phyloP scores from a whole-genome alignment of 2,888 invertebrate species.

The Megaustenia siamemsis region DNA sequence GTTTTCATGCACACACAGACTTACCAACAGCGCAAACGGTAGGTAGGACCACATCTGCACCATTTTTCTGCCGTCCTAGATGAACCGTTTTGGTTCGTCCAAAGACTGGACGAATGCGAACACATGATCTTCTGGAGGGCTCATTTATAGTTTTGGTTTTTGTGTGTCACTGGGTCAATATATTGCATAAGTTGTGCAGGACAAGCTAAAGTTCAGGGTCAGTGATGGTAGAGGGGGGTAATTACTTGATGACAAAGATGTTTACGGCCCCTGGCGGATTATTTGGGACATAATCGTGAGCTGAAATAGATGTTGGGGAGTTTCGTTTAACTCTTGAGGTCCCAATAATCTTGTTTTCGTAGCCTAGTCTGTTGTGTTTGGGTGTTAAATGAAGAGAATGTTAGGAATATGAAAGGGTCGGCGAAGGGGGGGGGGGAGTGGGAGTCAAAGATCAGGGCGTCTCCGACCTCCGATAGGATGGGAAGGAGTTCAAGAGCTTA shows the following conservation, averaged over 20 bases:
- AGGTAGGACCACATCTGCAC: neutral
- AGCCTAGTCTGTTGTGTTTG: neutral
- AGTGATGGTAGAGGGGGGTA: neutral
- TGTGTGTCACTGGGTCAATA: constrained; percentile 17
- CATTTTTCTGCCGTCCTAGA: neutral
- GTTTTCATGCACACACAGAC: constrained; percentile 47
- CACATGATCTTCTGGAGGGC: too few relatives aligned
- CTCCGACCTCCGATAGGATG: too few relatives aligned
- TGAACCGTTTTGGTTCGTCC: neutral
- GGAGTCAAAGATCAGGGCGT: too few relatives aligned
- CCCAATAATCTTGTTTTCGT: too few relatives aligned
- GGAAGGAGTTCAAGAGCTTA: too few relatives aligned
- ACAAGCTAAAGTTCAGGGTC: neutral
- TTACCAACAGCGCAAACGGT: neutral
- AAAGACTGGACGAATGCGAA: constrained; percentile 10
- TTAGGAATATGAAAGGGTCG: too few relatives aligned
- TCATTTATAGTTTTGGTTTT: neutral
- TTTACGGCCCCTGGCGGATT: neutral
- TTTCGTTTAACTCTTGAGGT: too few relatives aligned
- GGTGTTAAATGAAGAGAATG: too few relatives aligned
- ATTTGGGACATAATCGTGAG: neutral
- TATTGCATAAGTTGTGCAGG: constrained; percentile 13
- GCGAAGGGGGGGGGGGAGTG: too few relatives aligned
- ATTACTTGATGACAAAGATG: neutral
- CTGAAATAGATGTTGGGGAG: too few relatives aligned